These are phyloP conservation scores for Synergus gifuensis DNA, from an alignment of 2,888 invertebrate species.

Conservation along the genomic window DNA sequence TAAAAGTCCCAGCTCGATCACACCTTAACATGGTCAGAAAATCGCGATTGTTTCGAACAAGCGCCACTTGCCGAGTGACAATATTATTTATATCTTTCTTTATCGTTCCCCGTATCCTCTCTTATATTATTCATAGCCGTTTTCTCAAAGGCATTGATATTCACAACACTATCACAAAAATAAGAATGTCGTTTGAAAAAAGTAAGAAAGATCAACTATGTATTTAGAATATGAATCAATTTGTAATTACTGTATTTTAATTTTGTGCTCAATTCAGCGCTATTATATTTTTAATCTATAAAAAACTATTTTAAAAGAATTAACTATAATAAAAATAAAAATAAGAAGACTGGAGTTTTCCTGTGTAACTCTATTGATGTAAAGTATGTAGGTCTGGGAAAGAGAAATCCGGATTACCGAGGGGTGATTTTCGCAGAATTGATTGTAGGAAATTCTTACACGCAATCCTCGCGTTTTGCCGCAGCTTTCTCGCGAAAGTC, in stretches of 20 bases:
- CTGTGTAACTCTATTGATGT: conserved; percentile 9
- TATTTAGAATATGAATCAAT: not conserved
- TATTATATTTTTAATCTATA: too few relatives aligned
- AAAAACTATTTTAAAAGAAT: too few relatives aligned
- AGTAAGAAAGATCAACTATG: not conserved
- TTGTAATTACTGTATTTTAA: not conserved
- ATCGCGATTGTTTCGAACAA: conserved; percentile 65
- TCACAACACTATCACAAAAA: not conserved
- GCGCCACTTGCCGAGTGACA: conserved; percentile 38
- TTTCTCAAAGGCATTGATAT: not conserved
- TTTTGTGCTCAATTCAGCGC: not conserved
- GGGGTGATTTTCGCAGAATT: conserved; percentile 59
- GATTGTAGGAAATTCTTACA: conserved; percentile 64
- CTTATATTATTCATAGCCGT: not conserved
- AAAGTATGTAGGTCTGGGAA: not conserved
- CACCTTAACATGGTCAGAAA: conserved; percentile 62
- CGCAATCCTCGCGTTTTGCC: conserved; percentile 51
- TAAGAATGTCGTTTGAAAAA: not conserved
- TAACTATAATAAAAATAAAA: too few relatives aligned
- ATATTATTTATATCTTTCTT: conserved; percentile 1
- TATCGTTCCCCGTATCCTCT: not conserved
- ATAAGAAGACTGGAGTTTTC: not conserved
- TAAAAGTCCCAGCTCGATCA: conserved; percentile 61
- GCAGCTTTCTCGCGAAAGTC: conserved; percentile 45
- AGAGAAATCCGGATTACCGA: conserved; percentile 31